Conservation (phyloP, 2,888 invertebrate genomes). For the Conops quadrifasciatus region DNA sequence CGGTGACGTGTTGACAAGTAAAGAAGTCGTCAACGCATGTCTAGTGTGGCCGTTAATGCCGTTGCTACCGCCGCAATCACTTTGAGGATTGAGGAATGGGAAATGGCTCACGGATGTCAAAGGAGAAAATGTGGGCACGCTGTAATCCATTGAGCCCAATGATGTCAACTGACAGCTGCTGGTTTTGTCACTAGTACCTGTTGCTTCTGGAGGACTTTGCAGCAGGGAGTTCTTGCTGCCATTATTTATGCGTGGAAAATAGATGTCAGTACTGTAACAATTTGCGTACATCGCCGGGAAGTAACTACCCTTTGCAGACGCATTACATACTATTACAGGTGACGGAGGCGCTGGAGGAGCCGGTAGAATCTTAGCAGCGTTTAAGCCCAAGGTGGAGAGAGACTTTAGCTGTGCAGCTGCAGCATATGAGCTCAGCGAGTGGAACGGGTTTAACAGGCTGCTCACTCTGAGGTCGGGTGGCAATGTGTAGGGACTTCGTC, state of each 20-base stretch:
- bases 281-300: background rate
- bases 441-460: background rate
- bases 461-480: constrained; percentile 3
- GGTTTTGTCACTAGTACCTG: constrained; percentile 35
- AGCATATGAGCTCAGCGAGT: background rate
- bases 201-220: constrained; percentile 48
- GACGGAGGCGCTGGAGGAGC: constrained; percentile 16
- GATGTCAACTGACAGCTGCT: constrained; percentile 42
- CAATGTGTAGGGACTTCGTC: background rate
- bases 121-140: too few relatives aligned
- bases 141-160: too few relatives aligned
- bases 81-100: too few relatives aligned
- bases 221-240: constrained; percentile 34
- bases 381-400: constrained; percentile 3
- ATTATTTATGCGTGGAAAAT: background rate
- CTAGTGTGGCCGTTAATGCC: too few relatives aligned
- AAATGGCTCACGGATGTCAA: constrained; percentile 39
- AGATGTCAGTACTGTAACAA: background rate
- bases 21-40: too few relatives aligned
- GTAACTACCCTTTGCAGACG: background rate
- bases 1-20: too few relatives aligned
- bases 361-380: constrained; percentile 12
- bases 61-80: too few relatives aligned
- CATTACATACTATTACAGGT: background rate
- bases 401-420: constrained; percentile 8